These are phyloP conservation scores for Drosophila picticornis DNA, from an alignment of 2,888 invertebrate species.

Conservation along the genomic window DNA sequence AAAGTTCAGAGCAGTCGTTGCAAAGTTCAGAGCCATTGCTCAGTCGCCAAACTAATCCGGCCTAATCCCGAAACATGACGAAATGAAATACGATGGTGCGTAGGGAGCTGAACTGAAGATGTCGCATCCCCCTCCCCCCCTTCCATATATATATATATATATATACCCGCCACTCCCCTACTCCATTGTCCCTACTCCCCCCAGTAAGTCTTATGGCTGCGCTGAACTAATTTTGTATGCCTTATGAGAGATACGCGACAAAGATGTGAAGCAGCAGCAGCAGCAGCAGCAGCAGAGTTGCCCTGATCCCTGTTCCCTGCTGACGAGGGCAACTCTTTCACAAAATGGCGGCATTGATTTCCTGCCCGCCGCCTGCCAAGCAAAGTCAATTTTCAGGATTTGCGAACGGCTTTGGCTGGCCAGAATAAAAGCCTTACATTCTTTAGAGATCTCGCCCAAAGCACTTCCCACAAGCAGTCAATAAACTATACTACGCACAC, in stretches of 20 bases:
- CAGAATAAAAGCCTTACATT: conserved; percentile 65
- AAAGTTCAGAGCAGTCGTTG: conserved; percentile 75
- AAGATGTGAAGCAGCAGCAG: conserved; percentile 17
- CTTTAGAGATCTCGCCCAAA: conserved; percentile 81
- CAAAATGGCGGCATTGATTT: conserved; percentile 80
- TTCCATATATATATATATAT: neutral
- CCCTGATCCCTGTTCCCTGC: neutral
- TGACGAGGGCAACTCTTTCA: conserved; percentile 68
- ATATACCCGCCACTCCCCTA: conserved; percentile 27
- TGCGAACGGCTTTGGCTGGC: conserved; percentile 69
- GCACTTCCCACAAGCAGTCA: conserved; percentile 82
- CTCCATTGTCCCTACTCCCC: neutral
- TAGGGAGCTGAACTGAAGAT: conserved; percentile 57
- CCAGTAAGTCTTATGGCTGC: conserved; percentile 8
- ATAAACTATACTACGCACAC: conserved; percentile 72
- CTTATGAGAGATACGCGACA: conserved; percentile 65
- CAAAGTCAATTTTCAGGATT: conserved; percentile 83
- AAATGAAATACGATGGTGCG: conserved; percentile 84
- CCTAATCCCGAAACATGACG: conserved; percentile 84
- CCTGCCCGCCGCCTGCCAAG: conserved; percentile 58
- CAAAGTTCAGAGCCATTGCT: conserved; percentile 76
- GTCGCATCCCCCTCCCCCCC: conserved; percentile 14
- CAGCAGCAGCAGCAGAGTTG: neutral
- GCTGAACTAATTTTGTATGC: conserved; percentile 75
- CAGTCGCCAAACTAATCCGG: conserved; percentile 82